phyloP scores from a whole-genome alignment of 2,797 vertebrate genomes.

The Gymnoscopelus microlampas region DNA sequence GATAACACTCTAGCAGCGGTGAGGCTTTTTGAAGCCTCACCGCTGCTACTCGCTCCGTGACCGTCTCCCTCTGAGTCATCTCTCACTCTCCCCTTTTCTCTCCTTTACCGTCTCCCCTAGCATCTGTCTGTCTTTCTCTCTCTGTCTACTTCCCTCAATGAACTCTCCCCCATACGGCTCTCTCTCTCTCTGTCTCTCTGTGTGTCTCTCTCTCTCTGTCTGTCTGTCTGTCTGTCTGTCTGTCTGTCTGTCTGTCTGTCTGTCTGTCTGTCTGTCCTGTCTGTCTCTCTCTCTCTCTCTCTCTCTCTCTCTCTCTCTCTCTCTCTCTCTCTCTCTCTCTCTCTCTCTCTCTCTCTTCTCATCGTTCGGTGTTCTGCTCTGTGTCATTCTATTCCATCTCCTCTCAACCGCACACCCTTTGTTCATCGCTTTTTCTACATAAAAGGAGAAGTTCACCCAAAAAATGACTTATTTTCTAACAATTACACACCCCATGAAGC shows the following conservation, averaged over 20 bases:
- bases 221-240: not conserved
- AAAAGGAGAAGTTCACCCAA: no score
- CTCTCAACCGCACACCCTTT: no score
- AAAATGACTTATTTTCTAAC: no score
- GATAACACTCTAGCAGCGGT: conserved; percentile 1
- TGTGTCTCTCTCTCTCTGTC: not conserved
- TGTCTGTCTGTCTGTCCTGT: not conserved
- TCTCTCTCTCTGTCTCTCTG: not conserved
- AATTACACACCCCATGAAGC: no score
- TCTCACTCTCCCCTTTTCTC: not conserved
- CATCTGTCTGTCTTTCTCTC: not conserved
- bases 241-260: not conserved
- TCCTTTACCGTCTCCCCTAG: not conserved
- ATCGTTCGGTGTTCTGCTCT: not conserved
- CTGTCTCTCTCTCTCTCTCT: not conserved
- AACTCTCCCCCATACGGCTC: no score
- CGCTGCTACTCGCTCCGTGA: not conserved
- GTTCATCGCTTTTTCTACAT: no score
- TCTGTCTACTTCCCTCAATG: not conserved
- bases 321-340: not conserved
- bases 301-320: not conserved
- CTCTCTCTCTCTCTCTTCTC: not conserved
- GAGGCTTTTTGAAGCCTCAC: conserved; percentile 5
- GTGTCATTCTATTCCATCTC: not conserved
- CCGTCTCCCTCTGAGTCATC: not conserved